Conservation (phyloP, 2,113 vertebrate genomes). For the Pseudorectes ferrugineus region DNA sequence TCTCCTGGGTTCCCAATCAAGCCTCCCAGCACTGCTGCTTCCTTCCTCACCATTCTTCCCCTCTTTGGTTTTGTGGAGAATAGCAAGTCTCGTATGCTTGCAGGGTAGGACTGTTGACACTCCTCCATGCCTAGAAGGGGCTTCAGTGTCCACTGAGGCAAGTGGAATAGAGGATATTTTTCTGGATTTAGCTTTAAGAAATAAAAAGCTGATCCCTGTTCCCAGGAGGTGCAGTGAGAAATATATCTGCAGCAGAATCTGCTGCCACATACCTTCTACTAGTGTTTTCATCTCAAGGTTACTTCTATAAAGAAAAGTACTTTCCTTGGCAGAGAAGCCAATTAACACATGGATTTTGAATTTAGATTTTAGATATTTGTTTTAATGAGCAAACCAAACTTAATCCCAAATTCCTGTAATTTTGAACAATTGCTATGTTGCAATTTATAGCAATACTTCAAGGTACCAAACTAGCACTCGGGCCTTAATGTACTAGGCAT, state of each 20-base stretch:
- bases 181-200: background rate
- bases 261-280: background rate
- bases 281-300: background rate
- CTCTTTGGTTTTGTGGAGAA: background rate
- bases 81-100: accelerated
- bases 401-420: background rate
- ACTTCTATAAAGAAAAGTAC: background rate
- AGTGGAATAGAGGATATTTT: background rate
- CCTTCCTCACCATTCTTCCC: background rate
- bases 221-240: background rate
- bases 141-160: background rate
- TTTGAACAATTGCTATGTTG: background rate
- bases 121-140: background rate
- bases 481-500: background rate
- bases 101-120: background rate
- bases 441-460: background rate
- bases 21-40: background rate
- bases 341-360: background rate
- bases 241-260: background rate
- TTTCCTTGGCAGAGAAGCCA: background rate
- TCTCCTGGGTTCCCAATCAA: background rate
- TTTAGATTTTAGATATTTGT: background rate
- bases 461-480: background rate
- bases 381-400: background rate
- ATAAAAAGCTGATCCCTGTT: background rate